A percentile compares a stretch with the other conserved stretches of the same genome.
Evolutionary conservation across 1,140 invertebrate species (phyloP).

Genomic region (Panagrolaimus sp.): DNA sequence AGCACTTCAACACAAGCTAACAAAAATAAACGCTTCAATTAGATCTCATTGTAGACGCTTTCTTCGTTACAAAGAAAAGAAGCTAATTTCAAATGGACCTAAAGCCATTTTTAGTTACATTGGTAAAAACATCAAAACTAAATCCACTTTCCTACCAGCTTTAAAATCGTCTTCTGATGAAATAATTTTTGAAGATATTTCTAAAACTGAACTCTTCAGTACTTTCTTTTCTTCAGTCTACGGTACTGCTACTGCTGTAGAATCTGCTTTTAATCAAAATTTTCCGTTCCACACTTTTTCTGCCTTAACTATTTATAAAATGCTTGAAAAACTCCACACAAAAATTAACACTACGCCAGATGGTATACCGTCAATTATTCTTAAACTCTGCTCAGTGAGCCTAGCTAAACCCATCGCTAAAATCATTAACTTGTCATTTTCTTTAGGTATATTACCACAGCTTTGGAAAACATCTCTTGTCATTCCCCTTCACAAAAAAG

Average conservation of each 20-base stretch:
- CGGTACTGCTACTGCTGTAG: too few relatives aligned
- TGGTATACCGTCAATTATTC: neutral
- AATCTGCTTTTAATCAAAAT: neutral
- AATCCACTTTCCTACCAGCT: too few relatives aligned
- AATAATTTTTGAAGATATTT: neutral
- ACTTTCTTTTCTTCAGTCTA: neutral
- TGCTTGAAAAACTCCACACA: neutral
- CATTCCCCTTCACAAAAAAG: conserved; percentile 43
- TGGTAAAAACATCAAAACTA: too few relatives aligned
- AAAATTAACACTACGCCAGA: neutral
- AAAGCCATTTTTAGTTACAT: too few relatives aligned
- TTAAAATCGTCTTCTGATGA: neutral
- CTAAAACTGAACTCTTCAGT: neutral
- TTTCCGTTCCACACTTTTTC: neutral
- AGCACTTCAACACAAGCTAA: too few relatives aligned
- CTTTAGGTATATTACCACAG: neutral
- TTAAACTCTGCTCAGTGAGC: neutral
- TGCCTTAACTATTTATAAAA: neutral
- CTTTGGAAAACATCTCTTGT: conserved; percentile 29
- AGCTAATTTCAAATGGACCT: too few relatives aligned
- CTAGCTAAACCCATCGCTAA: neutral
- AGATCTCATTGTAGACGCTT: too few relatives aligned
- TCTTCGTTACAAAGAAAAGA: too few relatives aligned
- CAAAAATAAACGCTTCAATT: too few relatives aligned
- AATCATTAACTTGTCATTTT: neutral